phyloP scores from a whole-genome alignment of 2,797 vertebrate genomes.

The Odontamblyopus rebecca region DNA sequence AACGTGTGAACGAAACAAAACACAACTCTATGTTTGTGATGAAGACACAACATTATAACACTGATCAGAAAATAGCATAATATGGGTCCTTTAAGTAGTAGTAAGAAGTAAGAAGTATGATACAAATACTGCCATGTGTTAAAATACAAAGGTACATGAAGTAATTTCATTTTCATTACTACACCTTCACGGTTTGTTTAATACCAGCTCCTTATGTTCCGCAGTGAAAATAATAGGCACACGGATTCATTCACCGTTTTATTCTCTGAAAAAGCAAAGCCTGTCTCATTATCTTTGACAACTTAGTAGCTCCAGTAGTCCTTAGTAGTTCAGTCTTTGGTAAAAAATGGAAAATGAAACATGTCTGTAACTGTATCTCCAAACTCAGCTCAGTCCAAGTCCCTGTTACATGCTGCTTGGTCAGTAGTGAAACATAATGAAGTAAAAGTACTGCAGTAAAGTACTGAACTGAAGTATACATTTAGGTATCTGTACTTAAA shows the following conservation, averaged over 20 bases:
- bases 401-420: too few relatives aligned
- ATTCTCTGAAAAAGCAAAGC: neutral
- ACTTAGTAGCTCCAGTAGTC: neutral
- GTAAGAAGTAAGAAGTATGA: too few relatives aligned
- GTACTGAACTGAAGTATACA: too few relatives aligned
- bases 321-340: neutral
- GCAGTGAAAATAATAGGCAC: neutral
- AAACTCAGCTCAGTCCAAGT: neutral
- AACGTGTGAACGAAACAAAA: too few relatives aligned
- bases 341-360: neutral
- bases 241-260: neutral
- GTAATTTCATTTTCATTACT: neutral
- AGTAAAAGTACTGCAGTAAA: too few relatives aligned
- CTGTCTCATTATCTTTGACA: conserved; percentile 6
- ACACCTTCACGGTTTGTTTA: conserved; percentile 21
- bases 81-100: too few relatives aligned
- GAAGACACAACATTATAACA: too few relatives aligned
- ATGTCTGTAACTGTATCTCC: neutral
- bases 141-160: neutral
- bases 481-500: too few relatives aligned
- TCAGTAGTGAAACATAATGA: too few relatives aligned
- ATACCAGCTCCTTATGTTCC: conserved; percentile 24
- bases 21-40: too few relatives aligned
- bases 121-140: too few relatives aligned
- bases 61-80: too few relatives aligned